A percentile compares a stretch with the other conserved stretches of the same genome.
These are phyloP conservation scores for Baccha elongata DNA, from an alignment of 2,888 invertebrate genomes.

Conservation along the genomic window DNA sequence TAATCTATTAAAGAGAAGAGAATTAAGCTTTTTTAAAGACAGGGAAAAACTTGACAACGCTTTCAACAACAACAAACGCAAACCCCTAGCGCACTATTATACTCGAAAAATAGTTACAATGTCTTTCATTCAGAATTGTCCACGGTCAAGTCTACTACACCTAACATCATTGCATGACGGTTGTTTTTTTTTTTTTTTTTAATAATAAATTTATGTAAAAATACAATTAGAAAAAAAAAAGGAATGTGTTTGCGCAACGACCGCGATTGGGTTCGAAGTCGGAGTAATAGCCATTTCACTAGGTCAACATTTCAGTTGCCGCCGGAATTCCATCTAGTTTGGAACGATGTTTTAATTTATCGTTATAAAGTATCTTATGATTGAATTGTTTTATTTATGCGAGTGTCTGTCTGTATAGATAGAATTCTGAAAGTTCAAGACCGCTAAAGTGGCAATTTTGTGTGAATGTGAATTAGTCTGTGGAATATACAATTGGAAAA, in stretches of 20 bases:
- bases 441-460: background rate
- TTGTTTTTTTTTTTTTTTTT: constrained; percentile 35
- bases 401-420: background rate
- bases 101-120: constrained; percentile 57
- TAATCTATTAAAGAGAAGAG: constrained; percentile 15
- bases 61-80: constrained; percentile 64
- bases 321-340: constrained; percentile 62
- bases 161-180: constrained; percentile 56
- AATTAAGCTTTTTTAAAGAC: constrained; percentile 45
- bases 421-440: background rate
- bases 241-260: constrained; percentile 65
- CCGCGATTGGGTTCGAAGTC: constrained; percentile 47
- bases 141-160: constrained; percentile 71
- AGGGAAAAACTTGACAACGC: constrained; percentile 51
- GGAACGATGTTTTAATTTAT: constrained; percentile 41
- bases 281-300: constrained; percentile 66
- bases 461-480: background rate
- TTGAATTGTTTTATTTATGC: background rate
- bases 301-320: constrained; percentile 70
- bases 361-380: background rate
- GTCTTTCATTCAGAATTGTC: constrained; percentile 72
- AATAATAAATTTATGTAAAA: constrained; percentile 35
- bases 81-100: too few relatives aligned
- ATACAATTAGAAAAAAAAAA: constrained; percentile 41
- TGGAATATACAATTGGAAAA: too few relatives aligned